Base-by-base conservation (phyloP, 2,888 invertebrate species). In the Cloeon dipterum region DNA sequence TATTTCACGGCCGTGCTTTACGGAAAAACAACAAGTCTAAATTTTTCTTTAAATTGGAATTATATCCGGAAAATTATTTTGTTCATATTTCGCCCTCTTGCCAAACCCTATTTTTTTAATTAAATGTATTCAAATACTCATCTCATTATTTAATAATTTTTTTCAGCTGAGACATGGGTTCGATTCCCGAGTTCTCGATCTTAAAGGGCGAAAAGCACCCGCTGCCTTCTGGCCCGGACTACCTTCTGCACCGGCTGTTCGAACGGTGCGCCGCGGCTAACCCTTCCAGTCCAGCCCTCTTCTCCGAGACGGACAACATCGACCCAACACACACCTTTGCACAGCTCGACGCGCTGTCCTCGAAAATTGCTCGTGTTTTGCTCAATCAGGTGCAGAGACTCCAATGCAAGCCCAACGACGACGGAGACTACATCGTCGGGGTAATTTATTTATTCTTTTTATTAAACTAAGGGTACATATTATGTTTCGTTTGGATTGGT, bases 401-500 rank as follows among this genome's bases (percentile, higher is more conserved):
- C 37, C 37, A 40, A 29, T 26, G 21, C 32, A 19, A 40, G 32
- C 23, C 60, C 10, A 75, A 77, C 50, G 51, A 57, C 3, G 79
- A 81, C 51, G 71, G 72, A 0, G 75, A 81, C 51, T 72, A 57
- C 46, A 69, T 82, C 10, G 62, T 85, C 0, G 81, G 77, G 1
- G 74, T 85, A 0, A n/a, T n/a, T n/a, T n/a, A n/a, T n/a, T n/a
- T n/a, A n/a, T n/a, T n/a, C n/a, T n/a, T n/a, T n/a, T n/a, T n/a
- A n/a, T n/a, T n/a, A n/a, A n/a, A n/a, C n/a, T n/a, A n/a, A n/a
- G n/a, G n/a, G n/a, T n/a, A n/a, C n/a, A n/a, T n/a, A n/a, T n/a
- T n/a, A n/a, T n/a, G n/a, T n/a, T n/a, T n/a, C n/a, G n/a, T n/a
- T n/a, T n/a, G n/a, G n/a, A n/a, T n/a, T n/a, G n/a, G n/a, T n/a